Evolutionary conservation across 2,113 vertebrate genomes (phyloP).

Genomic region (Jacana jacana): DNA sequence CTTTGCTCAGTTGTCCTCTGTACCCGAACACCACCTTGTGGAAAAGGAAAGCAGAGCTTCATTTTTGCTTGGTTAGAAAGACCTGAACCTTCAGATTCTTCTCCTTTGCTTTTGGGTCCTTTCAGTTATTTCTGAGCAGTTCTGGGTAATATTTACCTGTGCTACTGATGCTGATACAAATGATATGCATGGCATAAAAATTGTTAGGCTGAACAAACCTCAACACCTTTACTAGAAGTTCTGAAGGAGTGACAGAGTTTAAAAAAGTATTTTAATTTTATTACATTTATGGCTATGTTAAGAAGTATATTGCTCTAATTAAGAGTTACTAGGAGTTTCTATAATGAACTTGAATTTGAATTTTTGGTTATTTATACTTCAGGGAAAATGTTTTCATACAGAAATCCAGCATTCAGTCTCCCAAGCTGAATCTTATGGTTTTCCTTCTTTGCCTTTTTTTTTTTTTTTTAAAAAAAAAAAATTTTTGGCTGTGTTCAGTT

Average conservation of each 20-base stretch:
- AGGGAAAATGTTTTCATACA: slow-evolving; percentile 27
- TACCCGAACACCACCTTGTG: slow-evolving; percentile 55
- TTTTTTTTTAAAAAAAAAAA: background rate
- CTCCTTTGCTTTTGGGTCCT: background rate
- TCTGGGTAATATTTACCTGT: background rate
- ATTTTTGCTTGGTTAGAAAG: background rate
- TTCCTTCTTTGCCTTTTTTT: background rate
- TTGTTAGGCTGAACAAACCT: background rate
- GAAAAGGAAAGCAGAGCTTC: slow-evolving; percentile 1
- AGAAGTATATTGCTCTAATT: slow-evolving; percentile 25
- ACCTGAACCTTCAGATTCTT: background rate
- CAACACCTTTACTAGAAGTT: background rate
- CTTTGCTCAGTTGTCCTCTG: slow-evolving; percentile 4
- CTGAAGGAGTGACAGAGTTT: background rate
- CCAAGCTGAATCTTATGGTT: background rate
- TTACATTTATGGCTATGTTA: slow-evolving; percentile 12
- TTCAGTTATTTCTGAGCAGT: background rate
- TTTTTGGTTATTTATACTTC: slow-evolving; percentile 44
- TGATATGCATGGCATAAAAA: background rate
- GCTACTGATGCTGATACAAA: background rate
- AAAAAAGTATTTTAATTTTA: slow-evolving; percentile 4
- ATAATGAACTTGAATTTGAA: background rate
- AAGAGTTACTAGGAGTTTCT: slow-evolving; percentile 32
- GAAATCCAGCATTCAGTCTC: background rate
- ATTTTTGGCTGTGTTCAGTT: slow-evolving; percentile 18